Base-by-base conservation (phyloP, 2,888 invertebrate genomes). In the Acrobasis suavella region DNA sequence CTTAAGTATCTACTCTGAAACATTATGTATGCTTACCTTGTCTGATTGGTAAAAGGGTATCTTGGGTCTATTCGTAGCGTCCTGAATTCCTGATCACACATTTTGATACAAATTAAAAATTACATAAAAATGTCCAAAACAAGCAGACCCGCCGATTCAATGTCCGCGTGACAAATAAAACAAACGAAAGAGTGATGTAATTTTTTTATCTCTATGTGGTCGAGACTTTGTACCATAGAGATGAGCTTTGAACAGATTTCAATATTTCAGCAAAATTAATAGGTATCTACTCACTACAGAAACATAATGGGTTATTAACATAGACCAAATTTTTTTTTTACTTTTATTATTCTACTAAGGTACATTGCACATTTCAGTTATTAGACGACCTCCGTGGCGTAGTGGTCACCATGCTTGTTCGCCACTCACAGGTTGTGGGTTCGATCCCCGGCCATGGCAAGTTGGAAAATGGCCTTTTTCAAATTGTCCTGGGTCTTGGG, bases 51-150 rank as follows among this genome's bases (percentile, higher is more conserved):
- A 72, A 85, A 83, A 9, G 92, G 92, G 67, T 89, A 91, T 2
- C 92, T 80, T 6, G 92, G 92, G 69, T 92, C 92, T 1, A 90
- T 78, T 10, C 91, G 85, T 55, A 82, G 70, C 7, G 91, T 91
- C 68, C 84, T 81, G 66, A 92, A 91, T 69, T 90, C 88, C 69
- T 87, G 83, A 64, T 91, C 90, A 69, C 91, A 91, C 90, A 91
- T 90, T 67, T 72, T 82, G 60, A 67, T 68, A 63, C 55, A 62
- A 51, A 50, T 22, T 61, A 55, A 60, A 56, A 15, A 62, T 64
- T 66, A 65, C 52, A 16, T 46, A 16, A 58, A 51, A 38, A 58
- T 39, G 16, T 60, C 17, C 17, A 51, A 15, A 39, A 38, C 38
- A 9, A 39, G 17, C 51, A 51, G 14, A 46, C 16, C 42, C 22